Base-by-base conservation (phyloP, 2,888 invertebrate species). In the Chloromyia formosa region DNA sequence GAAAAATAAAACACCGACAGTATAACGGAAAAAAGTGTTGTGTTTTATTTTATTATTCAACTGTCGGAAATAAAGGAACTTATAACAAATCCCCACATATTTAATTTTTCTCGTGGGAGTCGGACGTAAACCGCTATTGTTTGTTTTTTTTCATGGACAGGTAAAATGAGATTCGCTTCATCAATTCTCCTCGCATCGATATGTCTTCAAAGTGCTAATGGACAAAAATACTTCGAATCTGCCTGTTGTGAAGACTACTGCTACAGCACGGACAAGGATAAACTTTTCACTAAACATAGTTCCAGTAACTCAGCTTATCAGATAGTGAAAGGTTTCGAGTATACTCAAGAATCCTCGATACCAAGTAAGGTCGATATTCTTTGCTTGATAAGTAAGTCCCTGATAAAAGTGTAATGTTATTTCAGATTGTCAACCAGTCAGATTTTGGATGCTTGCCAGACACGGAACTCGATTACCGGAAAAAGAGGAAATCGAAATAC, bases 281-380 rank as follows among this genome's bases (percentile, higher is more conserved):
- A 83, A 1, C 74, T 75, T 27, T 85, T 86, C 78, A 83, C 83
- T 1, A 81, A 81, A 27, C 87, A 90, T 71, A 92, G 92, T 81
- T 91, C 88, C 12, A 89, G 92, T 5, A 94, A 93, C 85, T 93
- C 94, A 0, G 90, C 93, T 0, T 95, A 94, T 82, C 89, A 91
- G 79, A 90, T 92, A 79, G 88, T 90, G n/a, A 90, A 88, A 77
- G 74, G 74, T 7, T 35, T 14, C 12, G 62, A 53, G 5, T 64
- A 54, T 35, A 22, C 12, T 9, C 27, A 74, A 9, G 64, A 74
- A 22, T 53, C 61, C 1, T n/a, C 16, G 20, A 20, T 74, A 53
- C 74, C 74, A 64, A 54, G 74, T 74, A 53, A 74, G 35, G 14
- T n/a, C n/a, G n/a, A n/a, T n/a, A n/a, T n/a, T 16, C 9, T 12